phyloP scores from a whole-genome alignment of 2,797 vertebrate species.

The Pipistrellus kuhlii region DNA sequence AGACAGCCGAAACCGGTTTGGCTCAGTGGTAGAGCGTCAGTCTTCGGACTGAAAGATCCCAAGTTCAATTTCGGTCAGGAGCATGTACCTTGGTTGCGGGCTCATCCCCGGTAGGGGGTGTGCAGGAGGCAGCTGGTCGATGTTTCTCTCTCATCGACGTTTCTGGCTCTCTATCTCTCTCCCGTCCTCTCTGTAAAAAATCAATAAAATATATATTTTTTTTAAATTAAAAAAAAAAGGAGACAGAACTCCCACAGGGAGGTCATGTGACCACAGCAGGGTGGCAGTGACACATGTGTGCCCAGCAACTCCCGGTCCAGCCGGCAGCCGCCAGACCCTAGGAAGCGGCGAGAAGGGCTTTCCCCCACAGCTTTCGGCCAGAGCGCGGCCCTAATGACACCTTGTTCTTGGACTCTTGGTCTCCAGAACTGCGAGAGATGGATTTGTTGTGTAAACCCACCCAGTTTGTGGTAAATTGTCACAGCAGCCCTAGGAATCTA shows the following conservation, averaged over 20 bases:
- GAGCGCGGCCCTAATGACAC: background rate
- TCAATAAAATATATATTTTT: too few relatives aligned
- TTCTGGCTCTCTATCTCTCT: too few relatives aligned
- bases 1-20: background rate
- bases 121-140: too few relatives aligned
- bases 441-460: background rate
- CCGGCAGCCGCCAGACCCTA: background rate
- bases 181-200: too few relatives aligned
- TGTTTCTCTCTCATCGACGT: too few relatives aligned
- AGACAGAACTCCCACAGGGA: background rate
- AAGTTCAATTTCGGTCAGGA: too few relatives aligned
- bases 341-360: background rate
- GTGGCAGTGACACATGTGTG: background rate
- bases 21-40: too few relatives aligned
- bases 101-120: too few relatives aligned
- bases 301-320: background rate
- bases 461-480: background rate
- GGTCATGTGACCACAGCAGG: background rate
- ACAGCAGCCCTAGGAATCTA: background rate
- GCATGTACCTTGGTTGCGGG: too few relatives aligned
- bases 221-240: background rate
- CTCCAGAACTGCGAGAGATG: background rate
- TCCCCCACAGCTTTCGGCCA: background rate
- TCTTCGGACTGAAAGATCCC: too few relatives aligned
- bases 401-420: background rate